These are phyloP conservation scores for Toxotes chatareus DNA, from an alignment of 2,113 vertebrate genomes.

Conservation along the genomic window DNA sequence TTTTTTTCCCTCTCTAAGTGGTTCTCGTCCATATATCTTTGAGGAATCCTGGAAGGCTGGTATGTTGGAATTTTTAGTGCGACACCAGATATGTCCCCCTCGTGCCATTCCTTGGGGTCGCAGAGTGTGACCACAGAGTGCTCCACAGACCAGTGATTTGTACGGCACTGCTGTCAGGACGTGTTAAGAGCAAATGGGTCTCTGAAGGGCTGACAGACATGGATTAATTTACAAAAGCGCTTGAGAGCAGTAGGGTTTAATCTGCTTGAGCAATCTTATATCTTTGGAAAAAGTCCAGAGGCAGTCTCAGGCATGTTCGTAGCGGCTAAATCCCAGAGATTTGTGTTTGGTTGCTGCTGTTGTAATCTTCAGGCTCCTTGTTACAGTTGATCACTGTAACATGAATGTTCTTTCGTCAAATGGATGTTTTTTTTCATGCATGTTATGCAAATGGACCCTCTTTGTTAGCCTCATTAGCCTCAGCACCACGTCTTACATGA, in stretches of 20 bases:
- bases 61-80: slow-evolving; percentile 47
- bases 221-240: slow-evolving; percentile 22
- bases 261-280: slow-evolving; percentile 26
- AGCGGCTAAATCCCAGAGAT: slow-evolving; percentile 35
- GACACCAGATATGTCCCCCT: slow-evolving; percentile 30
- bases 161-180: slow-evolving; percentile 22
- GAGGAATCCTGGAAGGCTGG: slow-evolving; percentile 30
- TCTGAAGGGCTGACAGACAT: slow-evolving; percentile 23
- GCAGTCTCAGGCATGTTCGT: slow-evolving; percentile 18
- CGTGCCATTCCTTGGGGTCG: slow-evolving; percentile 34
- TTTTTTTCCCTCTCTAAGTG: background rate
- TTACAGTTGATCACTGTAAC: background rate
- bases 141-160: background rate
- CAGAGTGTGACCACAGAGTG: slow-evolving; percentile 43
- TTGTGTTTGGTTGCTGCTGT: slow-evolving; percentile 33
- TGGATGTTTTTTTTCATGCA: slow-evolving; percentile 21
- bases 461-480: slow-evolving; percentile 31
- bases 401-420: background rate
- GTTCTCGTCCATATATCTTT: slow-evolving; percentile 26
- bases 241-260: slow-evolving; percentile 5
- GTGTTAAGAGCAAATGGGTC: slow-evolving; percentile 10
- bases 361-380: slow-evolving; percentile 29
- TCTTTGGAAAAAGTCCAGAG: slow-evolving; percentile 23
- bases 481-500: slow-evolving; percentile 5
- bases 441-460: slow-evolving; percentile 14